phyloP scores from a whole-genome alignment of 2,888 invertebrate genomes.

The Heliconius ismenius region DNA sequence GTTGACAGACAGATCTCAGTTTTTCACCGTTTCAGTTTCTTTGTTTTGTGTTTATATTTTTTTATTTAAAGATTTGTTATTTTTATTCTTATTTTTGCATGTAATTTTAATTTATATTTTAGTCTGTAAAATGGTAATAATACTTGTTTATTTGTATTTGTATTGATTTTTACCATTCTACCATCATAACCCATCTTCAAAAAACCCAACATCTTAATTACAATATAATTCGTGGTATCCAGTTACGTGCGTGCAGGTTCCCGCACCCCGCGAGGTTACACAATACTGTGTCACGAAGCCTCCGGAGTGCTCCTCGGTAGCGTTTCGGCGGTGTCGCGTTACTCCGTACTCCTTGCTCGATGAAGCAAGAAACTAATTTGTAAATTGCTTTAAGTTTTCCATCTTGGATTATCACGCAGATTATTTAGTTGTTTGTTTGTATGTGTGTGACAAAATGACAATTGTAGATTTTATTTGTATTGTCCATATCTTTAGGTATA shows the following conservation, averaged over 20 bases:
- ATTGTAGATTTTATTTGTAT: neutral
- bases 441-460: neutral
- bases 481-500: neutral
- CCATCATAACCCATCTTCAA: slow-evolving; percentile 20
- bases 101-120: too few relatives aligned
- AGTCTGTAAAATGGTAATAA: too few relatives aligned
- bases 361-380: slow-evolving; percentile 37
- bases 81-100: too few relatives aligned
- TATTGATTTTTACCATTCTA: too few relatives aligned
- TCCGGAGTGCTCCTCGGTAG: slow-evolving; percentile 76
- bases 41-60: too few relatives aligned
- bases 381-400: slow-evolving; percentile 20
- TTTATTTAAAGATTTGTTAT: too few relatives aligned
- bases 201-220: slow-evolving; percentile 39
- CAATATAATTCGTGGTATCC: slow-evolving; percentile 48
- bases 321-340: slow-evolving; percentile 74
- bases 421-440: neutral
- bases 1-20: neutral
- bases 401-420: neutral
- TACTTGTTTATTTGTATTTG: too few relatives aligned
- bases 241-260: slow-evolving; percentile 65
- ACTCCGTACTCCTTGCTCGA: slow-evolving; percentile 49
- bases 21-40: too few relatives aligned
- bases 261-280: slow-evolving; percentile 65
- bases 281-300: slow-evolving; percentile 67